Percentiles rank a stretch among this genome's conserved stretches.
phyloP scores from a whole-genome alignment of 2,113 vertebrate genomes.

The Antechinus flavipes region DNA sequence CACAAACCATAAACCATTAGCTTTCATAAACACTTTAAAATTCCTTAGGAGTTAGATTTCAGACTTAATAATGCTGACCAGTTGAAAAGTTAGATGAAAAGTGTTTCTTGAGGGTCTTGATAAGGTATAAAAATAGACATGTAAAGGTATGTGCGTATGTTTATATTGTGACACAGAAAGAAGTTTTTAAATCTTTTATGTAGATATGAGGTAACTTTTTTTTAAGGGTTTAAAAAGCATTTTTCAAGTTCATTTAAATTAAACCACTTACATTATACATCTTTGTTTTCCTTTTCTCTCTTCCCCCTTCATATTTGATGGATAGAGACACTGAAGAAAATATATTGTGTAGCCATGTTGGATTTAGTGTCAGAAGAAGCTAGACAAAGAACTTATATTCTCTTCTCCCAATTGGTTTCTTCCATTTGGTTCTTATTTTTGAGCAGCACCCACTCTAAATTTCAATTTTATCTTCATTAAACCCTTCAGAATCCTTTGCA shows the following conservation, averaged over 20 bases:
- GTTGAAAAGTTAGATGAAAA: neutral
- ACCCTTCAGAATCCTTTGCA: conserved; percentile 7
- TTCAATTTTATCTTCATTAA: neutral
- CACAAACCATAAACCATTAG: conserved; percentile 11
- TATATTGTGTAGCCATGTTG: neutral
- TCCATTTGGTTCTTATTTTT: conserved; percentile 34
- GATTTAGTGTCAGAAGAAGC: neutral
- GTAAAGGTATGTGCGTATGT: neutral
- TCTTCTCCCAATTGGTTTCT: neutral
- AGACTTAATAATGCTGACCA: neutral
- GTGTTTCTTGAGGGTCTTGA: neutral
- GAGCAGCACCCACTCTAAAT: neutral
- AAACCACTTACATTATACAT: neutral
- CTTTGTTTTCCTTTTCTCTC: neutral
- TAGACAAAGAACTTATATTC: neutral
- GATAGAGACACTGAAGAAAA: neutral
- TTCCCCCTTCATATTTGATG: neutral
- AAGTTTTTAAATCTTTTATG: neutral
- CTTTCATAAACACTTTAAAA: neutral
- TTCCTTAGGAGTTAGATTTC: neutral
- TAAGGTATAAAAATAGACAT: neutral
- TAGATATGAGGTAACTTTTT: neutral
- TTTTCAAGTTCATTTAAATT: neutral
- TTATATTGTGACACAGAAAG: neutral
- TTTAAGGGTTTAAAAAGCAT: neutral